A percentile compares a stretch with the other conserved stretches of the same genome.
Conservation (phyloP, 2,888 invertebrate genomes). For the Oligia strigilis region DNA sequence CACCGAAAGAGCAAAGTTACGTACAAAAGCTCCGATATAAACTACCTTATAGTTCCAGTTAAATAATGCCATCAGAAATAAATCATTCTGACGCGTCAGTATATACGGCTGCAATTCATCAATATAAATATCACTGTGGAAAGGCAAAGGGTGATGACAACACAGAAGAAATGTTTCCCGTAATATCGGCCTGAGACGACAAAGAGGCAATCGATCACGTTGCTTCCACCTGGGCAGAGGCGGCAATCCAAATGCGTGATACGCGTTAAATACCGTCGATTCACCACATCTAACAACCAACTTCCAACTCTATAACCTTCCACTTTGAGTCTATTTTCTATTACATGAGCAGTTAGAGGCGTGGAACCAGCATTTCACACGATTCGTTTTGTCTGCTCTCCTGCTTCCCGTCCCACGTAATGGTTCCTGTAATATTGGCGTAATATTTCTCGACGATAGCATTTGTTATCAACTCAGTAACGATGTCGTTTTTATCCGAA, state of each 20-base stretch:
- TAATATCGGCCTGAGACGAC: constrained; percentile 79
- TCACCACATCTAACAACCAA: constrained; percentile 63
- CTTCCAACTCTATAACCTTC: constrained; percentile 68
- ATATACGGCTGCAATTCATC: constrained; percentile 78
- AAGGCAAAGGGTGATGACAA: constrained; percentile 78
- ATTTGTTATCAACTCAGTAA: constrained; percentile 82
- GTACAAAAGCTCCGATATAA: not conserved
- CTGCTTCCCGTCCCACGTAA: constrained; percentile 79
- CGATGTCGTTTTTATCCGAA: constrained; percentile 76
- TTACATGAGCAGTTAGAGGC: constrained; percentile 47
- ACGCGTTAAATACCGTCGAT: constrained; percentile 83
- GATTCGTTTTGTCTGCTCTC: constrained; percentile 81
- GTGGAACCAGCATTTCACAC: constrained; percentile 75
- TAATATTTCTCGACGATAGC: constrained; percentile 84
- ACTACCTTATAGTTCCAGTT: too few relatives aligned
- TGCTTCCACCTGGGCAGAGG: constrained; percentile 82
- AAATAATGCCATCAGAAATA: constrained; percentile 13
- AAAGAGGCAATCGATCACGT: constrained; percentile 87
- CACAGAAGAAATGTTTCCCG: constrained; percentile 81
- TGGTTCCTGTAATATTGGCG: constrained; percentile 83
- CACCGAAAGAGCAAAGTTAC: not conserved
- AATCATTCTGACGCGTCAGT: constrained; percentile 22
- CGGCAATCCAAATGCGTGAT: constrained; percentile 84
- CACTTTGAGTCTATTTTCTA: constrained; percentile 60
- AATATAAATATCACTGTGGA: constrained; percentile 75